Evolutionary conservation across 1,140 invertebrate species (phyloP).

Genomic region (Coboldia fuscipes): DNA sequence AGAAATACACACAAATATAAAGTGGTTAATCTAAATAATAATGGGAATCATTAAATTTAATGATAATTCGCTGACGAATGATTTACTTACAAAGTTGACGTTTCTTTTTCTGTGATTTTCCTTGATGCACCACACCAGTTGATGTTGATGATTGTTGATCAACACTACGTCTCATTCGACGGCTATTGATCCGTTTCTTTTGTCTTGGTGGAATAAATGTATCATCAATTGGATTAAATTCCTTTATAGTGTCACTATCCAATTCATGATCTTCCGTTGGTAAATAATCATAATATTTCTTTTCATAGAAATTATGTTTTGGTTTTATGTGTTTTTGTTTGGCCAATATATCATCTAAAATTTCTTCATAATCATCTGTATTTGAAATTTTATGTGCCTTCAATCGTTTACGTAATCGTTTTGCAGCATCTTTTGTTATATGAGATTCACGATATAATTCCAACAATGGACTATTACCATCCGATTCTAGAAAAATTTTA

Average conservation of each 20-base stretch:
- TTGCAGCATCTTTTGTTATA: constrained; percentile 3
- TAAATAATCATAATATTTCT: constrained; percentile 5
- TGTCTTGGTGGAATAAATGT: background rate
- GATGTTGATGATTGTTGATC: too few relatives aligned
- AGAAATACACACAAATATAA: too few relatives aligned
- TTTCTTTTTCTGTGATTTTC: too few relatives aligned
- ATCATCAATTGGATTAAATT: background rate
- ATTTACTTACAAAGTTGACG: too few relatives aligned
- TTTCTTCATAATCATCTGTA: constrained; percentile 2
- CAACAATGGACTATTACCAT: background rate
- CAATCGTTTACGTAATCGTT: constrained; percentile 2
- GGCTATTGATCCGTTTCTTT: background rate
- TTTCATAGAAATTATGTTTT: constrained; percentile 1
- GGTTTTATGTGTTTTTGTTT: background rate
- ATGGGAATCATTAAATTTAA: too few relatives aligned
- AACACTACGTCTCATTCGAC: too few relatives aligned
- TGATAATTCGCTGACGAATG: too few relatives aligned
- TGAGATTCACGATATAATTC: background rate
- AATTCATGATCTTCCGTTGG: constrained; percentile 1
- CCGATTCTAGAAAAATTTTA: background rate
- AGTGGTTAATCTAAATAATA: too few relatives aligned
- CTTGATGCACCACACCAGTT: background rate
- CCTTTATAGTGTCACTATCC: background rate
- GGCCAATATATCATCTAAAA: background rate
- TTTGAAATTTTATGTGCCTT: background rate